phyloP scores from a whole-genome alignment of 2,113 vertebrate genomes.

The Corythoichthys haematopterus region DNA sequence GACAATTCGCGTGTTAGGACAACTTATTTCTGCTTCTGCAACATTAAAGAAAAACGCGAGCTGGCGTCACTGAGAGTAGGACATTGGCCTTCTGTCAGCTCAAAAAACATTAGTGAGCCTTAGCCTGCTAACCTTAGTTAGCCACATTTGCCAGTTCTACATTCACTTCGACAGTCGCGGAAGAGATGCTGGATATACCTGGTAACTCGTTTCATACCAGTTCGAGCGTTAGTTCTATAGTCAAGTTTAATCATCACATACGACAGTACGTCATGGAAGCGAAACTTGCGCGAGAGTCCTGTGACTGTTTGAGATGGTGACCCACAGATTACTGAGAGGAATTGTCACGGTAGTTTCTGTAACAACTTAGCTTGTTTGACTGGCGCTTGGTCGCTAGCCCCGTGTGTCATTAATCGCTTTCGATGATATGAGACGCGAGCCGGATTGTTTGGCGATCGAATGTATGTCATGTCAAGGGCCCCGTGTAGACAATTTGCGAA shows the following conservation, averaged over 20 bases:
- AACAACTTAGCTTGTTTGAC: conserved; percentile 33
- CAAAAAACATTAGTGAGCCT: conserved; percentile 35
- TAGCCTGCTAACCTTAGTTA: conserved; percentile 19
- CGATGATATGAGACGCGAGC: conserved; percentile 30
- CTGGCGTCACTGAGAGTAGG: conserved; percentile 23
- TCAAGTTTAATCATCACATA: conserved; percentile 1
- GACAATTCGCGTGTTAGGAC: conserved; percentile 13
- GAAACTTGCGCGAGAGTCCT: conserved; percentile 4
- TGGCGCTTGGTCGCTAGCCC: conserved; percentile 38
- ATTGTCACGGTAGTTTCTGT: conserved; percentile 25
- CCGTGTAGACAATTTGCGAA: background rate
- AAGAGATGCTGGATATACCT: background rate
- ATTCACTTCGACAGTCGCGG: conserved; percentile 34
- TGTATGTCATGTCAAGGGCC: background rate
- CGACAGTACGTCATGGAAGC: conserved; percentile 15
- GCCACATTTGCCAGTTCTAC: conserved; percentile 9
- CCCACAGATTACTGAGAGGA: conserved; percentile 8
- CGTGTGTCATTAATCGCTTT: conserved; percentile 38
- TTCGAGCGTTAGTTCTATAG: conserved; percentile 23
- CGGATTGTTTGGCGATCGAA: conserved; percentile 25
- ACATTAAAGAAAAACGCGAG: conserved; percentile 21
- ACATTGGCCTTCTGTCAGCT: conserved; percentile 47
- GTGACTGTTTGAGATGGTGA: conserved; percentile 10
- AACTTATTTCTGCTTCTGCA: conserved; percentile 24
- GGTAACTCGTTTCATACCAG: background rate